These are phyloP conservation scores for Steatornis caripensis DNA, from an alignment of 2,113 vertebrate species.

Conservation along the genomic window DNA sequence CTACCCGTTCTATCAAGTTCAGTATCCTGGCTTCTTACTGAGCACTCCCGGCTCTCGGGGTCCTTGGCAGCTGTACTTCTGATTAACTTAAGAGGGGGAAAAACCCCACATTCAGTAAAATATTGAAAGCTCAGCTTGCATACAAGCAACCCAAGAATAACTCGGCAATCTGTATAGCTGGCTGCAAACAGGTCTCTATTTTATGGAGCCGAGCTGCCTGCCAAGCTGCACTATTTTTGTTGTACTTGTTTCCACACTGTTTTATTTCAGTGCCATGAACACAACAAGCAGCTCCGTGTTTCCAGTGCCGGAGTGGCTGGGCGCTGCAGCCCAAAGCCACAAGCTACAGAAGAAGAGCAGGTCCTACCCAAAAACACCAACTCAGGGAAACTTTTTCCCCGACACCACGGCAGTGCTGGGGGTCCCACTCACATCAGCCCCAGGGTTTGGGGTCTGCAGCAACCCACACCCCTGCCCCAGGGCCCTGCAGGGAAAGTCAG, in stretches of 20 bases:
- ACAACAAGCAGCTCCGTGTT: rapidly evolving
- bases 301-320: neutral
- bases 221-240: neutral
- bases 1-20: neutral
- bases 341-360: rapidly evolving
- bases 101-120: neutral
- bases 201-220: neutral
- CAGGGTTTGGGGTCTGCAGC: too few relatives aligned
- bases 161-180: neutral
- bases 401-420: rapidly evolving
- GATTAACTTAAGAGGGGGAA: neutral
- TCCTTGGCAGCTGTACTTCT: neutral
- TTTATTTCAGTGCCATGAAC: neutral
- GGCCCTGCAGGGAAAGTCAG: rapidly evolving
- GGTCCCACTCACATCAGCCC: rapidly evolving
- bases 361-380: neutral
- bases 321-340: neutral
- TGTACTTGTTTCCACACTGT: neutral
- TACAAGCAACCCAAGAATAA: neutral
- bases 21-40: neutral
- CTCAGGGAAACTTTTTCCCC: rapidly evolving
- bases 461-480: too few relatives aligned
- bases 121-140: neutral
- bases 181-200: neutral
- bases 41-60: neutral